Conservation (phyloP, 2,888 invertebrate species). For the Nomada flava region DNA sequence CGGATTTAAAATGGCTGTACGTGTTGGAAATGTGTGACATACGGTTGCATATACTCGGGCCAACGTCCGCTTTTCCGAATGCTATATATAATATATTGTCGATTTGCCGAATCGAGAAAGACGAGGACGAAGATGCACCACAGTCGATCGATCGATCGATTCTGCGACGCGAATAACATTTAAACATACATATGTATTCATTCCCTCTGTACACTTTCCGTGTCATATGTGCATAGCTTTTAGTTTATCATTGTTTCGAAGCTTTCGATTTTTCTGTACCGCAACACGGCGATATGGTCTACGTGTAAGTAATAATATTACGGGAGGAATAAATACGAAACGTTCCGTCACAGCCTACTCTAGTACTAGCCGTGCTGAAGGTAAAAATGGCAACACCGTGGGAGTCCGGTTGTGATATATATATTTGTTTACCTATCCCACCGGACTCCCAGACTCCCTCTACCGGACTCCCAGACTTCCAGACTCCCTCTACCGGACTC, state of each 20-base stretch:
- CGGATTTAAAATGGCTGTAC: constrained; percentile 76
- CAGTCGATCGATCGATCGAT: not conserved
- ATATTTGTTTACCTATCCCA: too few relatives aligned
- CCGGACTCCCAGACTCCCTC: too few relatives aligned
- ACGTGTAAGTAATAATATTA: not conserved
- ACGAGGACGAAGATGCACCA: constrained; percentile 49
- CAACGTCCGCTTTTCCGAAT: constrained; percentile 73
- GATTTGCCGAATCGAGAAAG: constrained; percentile 61
- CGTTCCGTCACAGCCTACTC: too few relatives aligned
- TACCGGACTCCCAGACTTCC: too few relatives aligned
- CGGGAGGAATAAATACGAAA: not conserved
- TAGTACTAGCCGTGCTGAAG: too few relatives aligned
- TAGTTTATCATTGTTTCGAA: not conserved
- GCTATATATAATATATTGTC: constrained; percentile 80
- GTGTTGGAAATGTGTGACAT: constrained; percentile 74
- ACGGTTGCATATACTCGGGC: constrained; percentile 80
- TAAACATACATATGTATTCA: not conserved
- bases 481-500: too few relatives aligned
- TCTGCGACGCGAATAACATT: not conserved
- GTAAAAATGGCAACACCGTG: too few relatives aligned
- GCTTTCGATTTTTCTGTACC: not conserved
- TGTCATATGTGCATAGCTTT: not conserved
- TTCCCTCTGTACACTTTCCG: not conserved
- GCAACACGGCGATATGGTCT: too few relatives aligned
- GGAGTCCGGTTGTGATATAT: too few relatives aligned